These are phyloP conservation scores for Cotesia vestalis DNA, from an alignment of 1,140 invertebrate genomes.

Conservation along the genomic window DNA sequence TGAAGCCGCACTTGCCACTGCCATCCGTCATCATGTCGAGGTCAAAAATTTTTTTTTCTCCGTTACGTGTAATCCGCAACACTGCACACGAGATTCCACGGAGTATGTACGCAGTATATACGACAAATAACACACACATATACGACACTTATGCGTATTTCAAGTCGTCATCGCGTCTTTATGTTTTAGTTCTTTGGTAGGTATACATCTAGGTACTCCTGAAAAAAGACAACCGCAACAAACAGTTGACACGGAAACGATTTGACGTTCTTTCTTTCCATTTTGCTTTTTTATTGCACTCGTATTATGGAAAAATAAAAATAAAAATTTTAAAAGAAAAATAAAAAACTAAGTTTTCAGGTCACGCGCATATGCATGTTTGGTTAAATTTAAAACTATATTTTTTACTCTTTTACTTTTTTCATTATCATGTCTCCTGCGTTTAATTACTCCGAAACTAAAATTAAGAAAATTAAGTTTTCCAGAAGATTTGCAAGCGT, in stretches of 20 bases:
- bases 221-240: background rate
- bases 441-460: conserved; percentile 27
- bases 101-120: background rate
- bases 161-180: conserved; percentile 1
- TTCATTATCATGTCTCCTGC: background rate
- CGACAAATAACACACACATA: too few species aligned
- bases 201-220: too few species aligned
- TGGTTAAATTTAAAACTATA: background rate
- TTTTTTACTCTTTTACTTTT: background rate
- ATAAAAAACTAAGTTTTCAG: background rate
- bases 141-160: too few species aligned
- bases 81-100: conserved; percentile 2
- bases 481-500: conserved; percentile 29
- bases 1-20: conserved; percentile 38
- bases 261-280: background rate
- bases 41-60: conserved; percentile 16
- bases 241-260: conserved; percentile 2
- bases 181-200: background rate
- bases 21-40: conserved; percentile 37
- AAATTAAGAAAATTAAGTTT: conserved; percentile 30
- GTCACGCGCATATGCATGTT: background rate
- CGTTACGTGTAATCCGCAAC: background rate
- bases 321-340: too few species aligned
- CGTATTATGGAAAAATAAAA: background rate
- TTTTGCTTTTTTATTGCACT: conserved; percentile 6